Evolutionary conservation across 2,797 vertebrate species (phyloP), one percentile per base, ranked within the genome.

Genomic region (Notoglanidium macrostoma): DNA sequence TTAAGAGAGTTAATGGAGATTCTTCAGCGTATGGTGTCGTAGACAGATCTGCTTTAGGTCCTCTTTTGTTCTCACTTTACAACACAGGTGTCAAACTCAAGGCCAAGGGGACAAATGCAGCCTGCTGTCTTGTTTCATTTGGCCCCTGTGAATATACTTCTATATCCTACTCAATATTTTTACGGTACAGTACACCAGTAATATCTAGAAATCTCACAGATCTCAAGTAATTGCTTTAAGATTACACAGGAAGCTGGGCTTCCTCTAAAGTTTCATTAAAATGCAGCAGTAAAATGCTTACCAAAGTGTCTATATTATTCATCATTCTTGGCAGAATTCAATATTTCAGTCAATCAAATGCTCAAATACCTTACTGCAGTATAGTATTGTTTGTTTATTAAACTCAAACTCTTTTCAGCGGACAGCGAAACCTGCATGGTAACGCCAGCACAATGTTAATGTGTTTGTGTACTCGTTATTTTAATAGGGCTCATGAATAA

Each of bases 1-100:
- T 65, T 65, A 82, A 65, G 23, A n/a, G n/a, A 29, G 79, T 26
- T 63, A 63, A 81, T 63, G 40, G 61, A 46, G 40, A 65, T 67
- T 67, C 80, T 49, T 32, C 44, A 67, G 59, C 26, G 15, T 65
- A 5, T 49, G 8, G 14, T 5, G n/a, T 65, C 3, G 2, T 1
- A 65, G 2, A 46, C 26, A 6, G 21, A 10, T 55, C n/a, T 32
- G 3, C 51, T 78, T 57, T 17, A 78, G 19, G 35, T 5, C 35
- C 19, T 23, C 21, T 21, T 57, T 79, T 21, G 32, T 35, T n/a
- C 55, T 59, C 11, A 26, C 12, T 59, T 80, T 7, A 63, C 57
- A 44, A 44, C 35, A 44, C 57, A 44, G n/a, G 59, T 32, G 80
- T 67, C 26, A 51, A 2, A 21, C 17, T 51, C 1, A 51, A 51